These are phyloP conservation scores for Serrognathus titanus DNA, from an alignment of 2,888 invertebrate genomes.

Conservation along the genomic window DNA sequence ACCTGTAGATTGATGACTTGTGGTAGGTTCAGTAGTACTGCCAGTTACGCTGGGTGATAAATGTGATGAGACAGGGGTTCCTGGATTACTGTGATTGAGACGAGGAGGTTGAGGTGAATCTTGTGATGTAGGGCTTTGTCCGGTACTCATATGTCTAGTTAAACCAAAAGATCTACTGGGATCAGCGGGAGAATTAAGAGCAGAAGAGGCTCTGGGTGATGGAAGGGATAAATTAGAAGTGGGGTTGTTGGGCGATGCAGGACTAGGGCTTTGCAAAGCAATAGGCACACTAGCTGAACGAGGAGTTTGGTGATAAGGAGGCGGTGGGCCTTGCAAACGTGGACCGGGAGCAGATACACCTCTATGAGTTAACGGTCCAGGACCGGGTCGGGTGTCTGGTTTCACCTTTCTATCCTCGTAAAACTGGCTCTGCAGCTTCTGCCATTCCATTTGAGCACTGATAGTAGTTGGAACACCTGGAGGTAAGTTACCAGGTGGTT, in stretches of 20 bases:
- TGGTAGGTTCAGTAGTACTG: conserved; percentile 45
- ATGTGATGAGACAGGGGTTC: conserved; percentile 66
- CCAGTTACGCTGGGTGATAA: conserved; percentile 56
- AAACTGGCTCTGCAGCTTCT: conserved; percentile 84
- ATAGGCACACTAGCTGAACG: conserved; percentile 72
- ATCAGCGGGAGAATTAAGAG: conserved; percentile 68
- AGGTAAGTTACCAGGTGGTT: conserved; percentile 20
- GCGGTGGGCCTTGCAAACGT: conserved; percentile 70
- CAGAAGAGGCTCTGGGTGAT: conserved; percentile 68
- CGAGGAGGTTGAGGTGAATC: conserved; percentile 56
- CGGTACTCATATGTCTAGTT: conserved; percentile 53
- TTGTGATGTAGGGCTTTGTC: conserved; percentile 61
- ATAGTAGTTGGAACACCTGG: conserved; percentile 38
- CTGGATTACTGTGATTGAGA: conserved; percentile 67
- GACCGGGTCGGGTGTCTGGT: conserved; percentile 20
- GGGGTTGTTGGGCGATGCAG: conserved; percentile 68
- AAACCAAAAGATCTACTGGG: conserved; percentile 54
- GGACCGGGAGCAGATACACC: conserved; percentile 41
- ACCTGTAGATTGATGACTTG: conserved; percentile 47
- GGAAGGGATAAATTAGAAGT: conserved; percentile 69
- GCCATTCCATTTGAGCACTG: conserved; percentile 81
- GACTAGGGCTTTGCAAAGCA: conserved; percentile 70
- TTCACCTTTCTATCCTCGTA: conserved; percentile 62
- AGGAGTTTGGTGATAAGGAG: conserved; percentile 72
- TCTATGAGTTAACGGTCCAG: conserved; percentile 39